These are phyloP conservation scores for Sycophila sp. DNA, from an alignment of 1,140 invertebrate species.

Conservation along the genomic window DNA sequence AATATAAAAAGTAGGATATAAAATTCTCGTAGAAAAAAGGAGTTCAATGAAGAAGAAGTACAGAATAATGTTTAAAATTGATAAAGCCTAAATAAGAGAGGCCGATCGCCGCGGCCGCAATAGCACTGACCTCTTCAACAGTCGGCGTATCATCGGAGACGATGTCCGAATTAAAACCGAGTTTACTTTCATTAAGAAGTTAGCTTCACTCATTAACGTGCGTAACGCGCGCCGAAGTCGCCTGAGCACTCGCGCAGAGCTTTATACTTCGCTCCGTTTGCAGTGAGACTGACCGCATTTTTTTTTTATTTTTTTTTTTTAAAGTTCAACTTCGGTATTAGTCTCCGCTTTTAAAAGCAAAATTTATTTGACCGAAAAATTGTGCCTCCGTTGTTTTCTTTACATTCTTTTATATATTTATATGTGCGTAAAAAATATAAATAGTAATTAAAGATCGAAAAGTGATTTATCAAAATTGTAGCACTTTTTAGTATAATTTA, in stretches of 20 bases:
- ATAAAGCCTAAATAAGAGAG: too few relatives aligned
- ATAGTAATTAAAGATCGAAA: too few relatives aligned
- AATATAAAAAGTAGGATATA: not conserved
- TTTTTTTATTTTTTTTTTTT: not conserved
- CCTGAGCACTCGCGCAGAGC: not conserved
- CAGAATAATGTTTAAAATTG: not conserved
- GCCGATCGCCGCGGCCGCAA: too few relatives aligned
- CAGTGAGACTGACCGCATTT: constrained; percentile 13
- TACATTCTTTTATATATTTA: too few relatives aligned
- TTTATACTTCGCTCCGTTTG: too few relatives aligned
- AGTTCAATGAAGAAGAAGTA: not conserved
- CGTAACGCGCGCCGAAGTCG: not conserved
- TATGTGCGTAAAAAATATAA: too few relatives aligned
- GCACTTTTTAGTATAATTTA: too few relatives aligned
- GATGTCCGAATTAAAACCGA: constrained; percentile 25
- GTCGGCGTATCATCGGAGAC: not conserved
- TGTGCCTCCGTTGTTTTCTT: too few relatives aligned
- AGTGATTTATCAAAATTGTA: too few relatives aligned
- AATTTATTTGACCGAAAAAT: too few relatives aligned
- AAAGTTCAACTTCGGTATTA: too few relatives aligned
- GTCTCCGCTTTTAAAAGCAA: too few relatives aligned
- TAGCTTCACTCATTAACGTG: not conserved
- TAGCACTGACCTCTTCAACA: not conserved
- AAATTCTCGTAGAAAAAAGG: not conserved
- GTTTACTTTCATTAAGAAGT: constrained; percentile 25